Conservation (phyloP, 2,888 invertebrate genomes). For the Diplazon laetatorius region DNA sequence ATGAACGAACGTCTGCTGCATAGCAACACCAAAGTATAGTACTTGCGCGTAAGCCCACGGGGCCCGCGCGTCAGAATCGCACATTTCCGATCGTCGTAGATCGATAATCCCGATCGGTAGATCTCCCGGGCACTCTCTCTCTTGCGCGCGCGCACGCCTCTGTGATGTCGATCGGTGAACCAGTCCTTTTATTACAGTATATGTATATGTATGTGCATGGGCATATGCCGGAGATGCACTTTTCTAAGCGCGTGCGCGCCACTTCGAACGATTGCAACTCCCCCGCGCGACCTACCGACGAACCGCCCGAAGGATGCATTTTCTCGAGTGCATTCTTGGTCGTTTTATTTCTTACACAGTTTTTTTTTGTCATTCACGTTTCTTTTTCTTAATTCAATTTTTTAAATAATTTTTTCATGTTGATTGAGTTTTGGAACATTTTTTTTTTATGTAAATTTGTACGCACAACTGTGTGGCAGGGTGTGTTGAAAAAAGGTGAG, state of each 20-base stretch:
- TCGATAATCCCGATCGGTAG: conserved; percentile 73
- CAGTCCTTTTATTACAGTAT: conserved; percentile 50
- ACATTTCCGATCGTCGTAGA: conserved; percentile 75
- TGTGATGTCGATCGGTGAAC: conserved; percentile 63
- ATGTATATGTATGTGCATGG: too few relatives aligned
- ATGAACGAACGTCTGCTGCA: conserved; percentile 38
- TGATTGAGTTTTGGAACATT: too few relatives aligned
- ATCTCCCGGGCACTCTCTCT: conserved; percentile 51
- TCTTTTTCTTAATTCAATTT: too few relatives aligned
- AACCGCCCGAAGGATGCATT: conserved; percentile 56
- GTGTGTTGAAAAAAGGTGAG: too few relatives aligned
- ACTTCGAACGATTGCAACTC: conserved; percentile 37
- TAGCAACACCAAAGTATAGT: conserved; percentile 41
- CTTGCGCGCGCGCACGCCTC: conserved; percentile 48
- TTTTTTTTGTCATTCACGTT: conserved; percentile 9
- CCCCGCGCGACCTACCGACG: conserved; percentile 44
- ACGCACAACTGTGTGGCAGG: too few relatives aligned
- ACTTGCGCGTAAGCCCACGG: conserved; percentile 37
- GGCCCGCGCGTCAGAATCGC: conserved; percentile 69
- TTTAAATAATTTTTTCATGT: too few relatives aligned
- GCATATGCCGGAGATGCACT: conserved; percentile 36
- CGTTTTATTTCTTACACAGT: conserved; percentile 23
- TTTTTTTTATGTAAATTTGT: too few relatives aligned
- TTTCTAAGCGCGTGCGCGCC: conserved; percentile 30
- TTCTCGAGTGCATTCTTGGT: conserved; percentile 50